Base-by-base conservation (phyloP, 2,113 vertebrate genomes). In the Mastomys coucha region DNA sequence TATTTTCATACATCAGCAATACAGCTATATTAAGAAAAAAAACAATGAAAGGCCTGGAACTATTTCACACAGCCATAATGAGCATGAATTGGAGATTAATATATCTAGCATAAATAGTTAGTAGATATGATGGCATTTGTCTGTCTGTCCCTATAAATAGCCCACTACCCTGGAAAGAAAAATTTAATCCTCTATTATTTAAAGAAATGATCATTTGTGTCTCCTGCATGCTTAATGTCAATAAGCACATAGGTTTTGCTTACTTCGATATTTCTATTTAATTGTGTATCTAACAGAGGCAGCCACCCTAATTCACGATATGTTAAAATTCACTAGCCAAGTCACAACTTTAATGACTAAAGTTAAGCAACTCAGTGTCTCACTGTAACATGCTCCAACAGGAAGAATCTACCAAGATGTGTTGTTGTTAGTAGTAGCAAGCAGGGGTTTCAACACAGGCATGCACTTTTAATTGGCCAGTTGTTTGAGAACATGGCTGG, bases 51-150 rank as follows among this genome's bases (percentile, higher is more conserved):
- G 20, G 91, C 73, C 67, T 89, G 89, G 60, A 91, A 93, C 92
- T 89, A 72, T 94, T 95, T 96, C 89, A 96, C 67, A 60, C 95
- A 69, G 76, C 63, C 89, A 93, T 95, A 97, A 96, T 88, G 89
- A 94, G 49, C 84, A 95, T 90, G 93, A 78, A 88, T 96, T 96
- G 78, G 91, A 97, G 96, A 97, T 96, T 97, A 95, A 92, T 89
- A 82, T 94, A 89, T 91, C 85, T 89, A 84, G 91, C 51, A 95
- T 76, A 56, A 96, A 88, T 67, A 89, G 53, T 91, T 49, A 72
- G 67, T 93, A 95, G 93, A 89, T 95, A 91, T 60, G 92, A 65
- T 69, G 78, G 45, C 85, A 16, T 45, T 2, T 91, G 56, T 93
- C 88, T 96, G 45, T 88, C 19, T 3, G 14, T 90, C 72, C 14